A percentile compares a stretch with the other conserved stretches of the same genome.
phyloP scores from a whole-genome alignment of 1,140 invertebrate species.

The Neocloeon triangulifer region DNA sequence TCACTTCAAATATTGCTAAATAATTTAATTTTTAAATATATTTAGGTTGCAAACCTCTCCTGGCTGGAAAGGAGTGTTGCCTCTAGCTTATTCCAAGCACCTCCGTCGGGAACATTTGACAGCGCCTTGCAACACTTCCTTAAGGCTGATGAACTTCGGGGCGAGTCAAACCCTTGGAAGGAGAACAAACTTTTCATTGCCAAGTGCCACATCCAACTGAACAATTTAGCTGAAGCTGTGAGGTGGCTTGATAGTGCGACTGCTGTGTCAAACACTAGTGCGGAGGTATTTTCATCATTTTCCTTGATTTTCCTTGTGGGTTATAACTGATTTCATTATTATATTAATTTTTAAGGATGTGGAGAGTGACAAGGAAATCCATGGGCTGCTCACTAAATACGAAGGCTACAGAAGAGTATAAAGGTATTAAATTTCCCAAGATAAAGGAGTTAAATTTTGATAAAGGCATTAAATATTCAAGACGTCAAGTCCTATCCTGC shows the following conservation, averaged over 20 bases:
- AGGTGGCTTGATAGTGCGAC: constrained; percentile 28
- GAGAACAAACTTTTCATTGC: constrained; percentile 46
- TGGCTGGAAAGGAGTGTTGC: constrained; percentile 54
- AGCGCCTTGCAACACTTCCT: constrained; percentile 42
- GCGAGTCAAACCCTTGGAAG: constrained; percentile 35
- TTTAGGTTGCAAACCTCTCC: constrained; percentile 30
- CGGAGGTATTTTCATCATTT: constrained; percentile 19
- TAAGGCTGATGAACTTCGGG: constrained; percentile 33
- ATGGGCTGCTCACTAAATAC: not conserved
- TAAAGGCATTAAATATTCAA: too few species aligned
- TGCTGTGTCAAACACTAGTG: constrained; percentile 15
- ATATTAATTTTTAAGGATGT: not conserved
- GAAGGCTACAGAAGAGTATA: too few species aligned
- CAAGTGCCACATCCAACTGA: constrained; percentile 35
- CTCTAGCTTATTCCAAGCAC: constrained; percentile 36
- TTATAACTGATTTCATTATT: not conserved
- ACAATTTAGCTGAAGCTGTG: constrained; percentile 26
- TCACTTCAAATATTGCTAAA: constrained; percentile 3
- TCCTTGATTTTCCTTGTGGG: constrained; percentile 4
- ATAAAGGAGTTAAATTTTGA: too few species aligned
- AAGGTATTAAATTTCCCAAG: too few species aligned
- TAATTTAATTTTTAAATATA: constrained; percentile 5
- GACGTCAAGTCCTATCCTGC: too few species aligned
- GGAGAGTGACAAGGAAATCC: not conserved
- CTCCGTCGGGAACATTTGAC: constrained; percentile 33